Evolutionary conservation across 2,888 invertebrate genomes (phyloP).

Genomic region (Hypsopygia costalis): DNA sequence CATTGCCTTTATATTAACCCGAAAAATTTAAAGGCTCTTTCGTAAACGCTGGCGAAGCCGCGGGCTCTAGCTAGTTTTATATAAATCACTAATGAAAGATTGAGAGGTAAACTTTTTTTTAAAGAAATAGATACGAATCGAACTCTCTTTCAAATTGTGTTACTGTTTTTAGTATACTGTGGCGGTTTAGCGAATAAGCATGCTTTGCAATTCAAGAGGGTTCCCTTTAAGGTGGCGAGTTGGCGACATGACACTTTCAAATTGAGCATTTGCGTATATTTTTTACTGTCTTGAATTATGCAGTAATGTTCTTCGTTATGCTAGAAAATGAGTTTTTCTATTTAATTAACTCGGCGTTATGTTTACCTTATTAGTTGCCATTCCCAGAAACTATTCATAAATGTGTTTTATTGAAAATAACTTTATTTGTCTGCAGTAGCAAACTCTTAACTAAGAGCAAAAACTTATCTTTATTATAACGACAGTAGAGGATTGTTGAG

Average conservation of each 20-base stretch:
- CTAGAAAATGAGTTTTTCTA: slow-evolving; percentile 13
- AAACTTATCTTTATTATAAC: too few species aligned
- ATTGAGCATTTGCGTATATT: slow-evolving; percentile 14
- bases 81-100: too few species aligned
- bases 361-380: background rate
- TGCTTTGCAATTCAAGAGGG: slow-evolving; percentile 25
- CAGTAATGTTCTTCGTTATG: slow-evolving; percentile 3
- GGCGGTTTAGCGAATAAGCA: slow-evolving; percentile 10
- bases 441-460: too few species aligned
- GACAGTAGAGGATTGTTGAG: too few species aligned
- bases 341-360: slow-evolving; percentile 14
- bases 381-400: background rate
- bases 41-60: too few species aligned
- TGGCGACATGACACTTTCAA: slow-evolving; percentile 18
- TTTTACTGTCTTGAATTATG: slow-evolving; percentile 20
- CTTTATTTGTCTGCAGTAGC: too few species aligned
- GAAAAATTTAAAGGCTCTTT: too few species aligned
- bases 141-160: background rate
- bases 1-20: too few species aligned
- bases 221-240: slow-evolving; percentile 17
- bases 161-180: background rate
- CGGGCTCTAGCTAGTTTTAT: too few species aligned
- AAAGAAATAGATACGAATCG: too few species aligned
- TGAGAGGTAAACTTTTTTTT: too few species aligned
- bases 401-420: too few species aligned